phyloP scores from a whole-genome alignment of 53 echinoderm and acorn worm genomes.

The Arbacia lixula region DNA sequence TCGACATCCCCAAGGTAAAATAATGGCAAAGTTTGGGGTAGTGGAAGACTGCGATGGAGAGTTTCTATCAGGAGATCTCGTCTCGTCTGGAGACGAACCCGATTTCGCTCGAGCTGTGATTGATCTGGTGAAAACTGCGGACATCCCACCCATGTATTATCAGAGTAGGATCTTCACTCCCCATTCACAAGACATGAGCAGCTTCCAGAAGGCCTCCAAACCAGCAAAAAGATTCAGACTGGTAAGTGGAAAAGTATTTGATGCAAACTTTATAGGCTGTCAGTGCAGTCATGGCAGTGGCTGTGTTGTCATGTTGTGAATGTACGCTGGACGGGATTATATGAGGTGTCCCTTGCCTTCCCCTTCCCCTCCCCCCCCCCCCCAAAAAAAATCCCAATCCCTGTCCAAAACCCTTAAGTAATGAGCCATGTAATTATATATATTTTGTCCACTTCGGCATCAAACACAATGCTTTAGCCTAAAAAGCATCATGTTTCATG shows the following conservation, averaged over 20 bases:
- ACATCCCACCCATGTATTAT: constrained; percentile 81
- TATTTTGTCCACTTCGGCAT: too few relatives aligned
- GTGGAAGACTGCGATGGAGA: constrained; percentile 76
- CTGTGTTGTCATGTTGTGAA: too few relatives aligned
- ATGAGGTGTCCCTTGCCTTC: too few relatives aligned
- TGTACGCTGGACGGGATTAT: too few relatives aligned
- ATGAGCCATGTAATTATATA: too few relatives aligned
- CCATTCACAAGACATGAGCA: constrained; percentile 73
- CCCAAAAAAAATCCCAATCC: too few relatives aligned
- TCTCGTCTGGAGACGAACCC: constrained; percentile 62
- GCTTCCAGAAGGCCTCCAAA: constrained; percentile 70
- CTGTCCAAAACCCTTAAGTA: too few relatives aligned
- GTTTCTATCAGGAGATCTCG: constrained; percentile 66
- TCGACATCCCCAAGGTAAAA: neutral
- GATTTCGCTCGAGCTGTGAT: constrained; percentile 79
- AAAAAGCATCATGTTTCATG: too few relatives aligned
- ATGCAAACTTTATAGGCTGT: too few relatives aligned
- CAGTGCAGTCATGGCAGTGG: too few relatives aligned
- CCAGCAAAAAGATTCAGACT: constrained; percentile 75
- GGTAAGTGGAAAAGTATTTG: constrained; percentile 71
- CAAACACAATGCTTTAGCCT: too few relatives aligned
- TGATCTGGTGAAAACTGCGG: constrained; percentile 69
- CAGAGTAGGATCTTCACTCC: constrained; percentile 84
- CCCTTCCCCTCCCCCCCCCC: too few relatives aligned
- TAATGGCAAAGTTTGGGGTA: constrained; percentile 43